Evolutionary conservation across 2,888 invertebrate genomes (phyloP), one percentile per base, ranked within the genome.

Genomic region (Drosophila anceps): DNA sequence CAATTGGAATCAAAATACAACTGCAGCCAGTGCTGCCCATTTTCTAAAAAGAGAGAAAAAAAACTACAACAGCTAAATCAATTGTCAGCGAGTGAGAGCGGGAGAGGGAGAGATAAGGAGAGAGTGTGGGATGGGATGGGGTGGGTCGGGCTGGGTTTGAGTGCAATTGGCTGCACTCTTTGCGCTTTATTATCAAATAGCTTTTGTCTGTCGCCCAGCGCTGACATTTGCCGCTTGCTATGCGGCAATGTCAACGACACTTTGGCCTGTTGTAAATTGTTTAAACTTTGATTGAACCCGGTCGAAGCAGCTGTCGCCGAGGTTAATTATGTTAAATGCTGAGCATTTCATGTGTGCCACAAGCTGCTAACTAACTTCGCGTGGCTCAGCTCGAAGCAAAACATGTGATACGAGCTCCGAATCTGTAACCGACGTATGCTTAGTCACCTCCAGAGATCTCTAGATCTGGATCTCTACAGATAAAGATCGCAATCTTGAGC

Each of bases 251-350:
- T 77, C 77, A 70, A 67, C 67, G 77, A 77, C 77, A 50, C 58
- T 64, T 55, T 27, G 33, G 33, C 6, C 31, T 39, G 51, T 33
- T 44, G 64, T 43, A 54, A 33, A 67, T 59, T 48, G 67, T 64
- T 68, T 29, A 57, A 74, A 53, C 29, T 77, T 67, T 39, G 51
- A 77, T 77, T 75, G 75, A 79, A 75, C 58, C 67, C 64, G 10
- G 39, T 63, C 69, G 69, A 54, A n/a, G n/a, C n/a, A n/a, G n/a
- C n/a, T n/a, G n/a, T n/a, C n/a, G 79, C 39, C 48, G 70, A 69
- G 86, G 83, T 88, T 83, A 83, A 83, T 85, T 82, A 76, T 69
- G 74, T 88, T 88, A 83, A 85, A 65, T 77, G 81, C 50, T 58
- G 55, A 79, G 67, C 73, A 77, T 37, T 57, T 50, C 54, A 35